Conservation (phyloP, 2,888 invertebrate genomes). For the Geotrupes spiniger region DNA sequence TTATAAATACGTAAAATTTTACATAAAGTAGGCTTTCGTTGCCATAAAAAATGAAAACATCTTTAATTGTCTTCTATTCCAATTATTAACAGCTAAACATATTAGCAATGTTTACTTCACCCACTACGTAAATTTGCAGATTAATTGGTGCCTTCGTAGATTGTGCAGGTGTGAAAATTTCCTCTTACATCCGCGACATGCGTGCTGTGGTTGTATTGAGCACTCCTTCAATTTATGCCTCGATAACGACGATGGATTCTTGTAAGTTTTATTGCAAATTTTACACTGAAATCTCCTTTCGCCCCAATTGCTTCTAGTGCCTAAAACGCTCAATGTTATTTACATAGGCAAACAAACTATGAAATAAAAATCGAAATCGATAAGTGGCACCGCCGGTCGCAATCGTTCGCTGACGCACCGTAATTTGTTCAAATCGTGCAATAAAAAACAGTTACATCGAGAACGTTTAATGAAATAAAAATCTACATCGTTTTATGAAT, state of each 20-base stretch:
- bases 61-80: no score
- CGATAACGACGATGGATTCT: not conserved
- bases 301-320: not conserved
- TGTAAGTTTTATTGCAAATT: constrained; percentile 1
- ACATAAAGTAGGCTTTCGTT: no score
- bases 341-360: no score
- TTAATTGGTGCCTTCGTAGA: no score
- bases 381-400: no score
- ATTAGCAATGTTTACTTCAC: no score
- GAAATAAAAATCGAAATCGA: not conserved
- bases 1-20: no score
- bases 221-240: not conserved
- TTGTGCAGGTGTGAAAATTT: not conserved
- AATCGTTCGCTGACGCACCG: not conserved
- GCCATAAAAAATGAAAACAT: no score
- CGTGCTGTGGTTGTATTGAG: not conserved
- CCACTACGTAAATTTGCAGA: no score
- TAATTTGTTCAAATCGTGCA: not conserved
- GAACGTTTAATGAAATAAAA: constrained; percentile 2
- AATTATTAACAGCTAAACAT: no score
- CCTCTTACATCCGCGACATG: not conserved
- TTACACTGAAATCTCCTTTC: constrained; percentile 2
- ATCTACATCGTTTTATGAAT: not conserved
- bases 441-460: not conserved
- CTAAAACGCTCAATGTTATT: not conserved